Evolutionary conservation across 2,797 vertebrate genomes (phyloP).

Genomic region (Eupleurogrammus muticus): DNA sequence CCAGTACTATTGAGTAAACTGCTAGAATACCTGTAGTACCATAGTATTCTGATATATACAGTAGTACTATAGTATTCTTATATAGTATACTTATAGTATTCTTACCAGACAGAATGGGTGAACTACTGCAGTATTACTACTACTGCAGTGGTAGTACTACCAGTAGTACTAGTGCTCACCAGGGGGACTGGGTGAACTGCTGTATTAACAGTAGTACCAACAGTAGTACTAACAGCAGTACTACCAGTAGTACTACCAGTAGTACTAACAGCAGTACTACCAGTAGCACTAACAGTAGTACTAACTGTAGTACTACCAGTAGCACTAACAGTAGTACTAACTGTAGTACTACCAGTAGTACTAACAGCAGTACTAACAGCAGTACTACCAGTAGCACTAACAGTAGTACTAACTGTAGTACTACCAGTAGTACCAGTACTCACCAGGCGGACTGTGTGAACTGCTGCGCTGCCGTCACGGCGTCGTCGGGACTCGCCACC

Average conservation of each 20-base stretch:
- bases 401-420: neutral
- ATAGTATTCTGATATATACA: too few species aligned
- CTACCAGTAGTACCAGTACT: neutral
- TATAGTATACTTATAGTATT: too few species aligned
- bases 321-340: neutral
- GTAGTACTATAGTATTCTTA: too few species aligned
- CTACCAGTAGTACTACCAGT: too few species aligned
- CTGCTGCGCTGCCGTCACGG: slow-evolving; percentile 95
- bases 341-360: neutral
- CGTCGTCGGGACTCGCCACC: slow-evolving; percentile 91
- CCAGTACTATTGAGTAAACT: too few species aligned
- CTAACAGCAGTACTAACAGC: neutral
- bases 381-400: neutral
- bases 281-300: neutral
- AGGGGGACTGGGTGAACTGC: too few species aligned
- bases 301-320: neutral
- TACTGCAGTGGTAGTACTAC: too few species aligned
- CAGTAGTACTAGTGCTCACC: too few species aligned
- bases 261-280: too few species aligned
- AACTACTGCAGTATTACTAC: too few species aligned
- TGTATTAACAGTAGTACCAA: neutral
- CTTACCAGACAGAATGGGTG: too few species aligned
- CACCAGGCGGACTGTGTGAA: slow-evolving; percentile 89
- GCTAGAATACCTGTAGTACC: fast-evolving
- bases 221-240: neutral